phyloP scores from a whole-genome alignment of 2,797 vertebrate species.

The Rhinatrema bivittatum region DNA sequence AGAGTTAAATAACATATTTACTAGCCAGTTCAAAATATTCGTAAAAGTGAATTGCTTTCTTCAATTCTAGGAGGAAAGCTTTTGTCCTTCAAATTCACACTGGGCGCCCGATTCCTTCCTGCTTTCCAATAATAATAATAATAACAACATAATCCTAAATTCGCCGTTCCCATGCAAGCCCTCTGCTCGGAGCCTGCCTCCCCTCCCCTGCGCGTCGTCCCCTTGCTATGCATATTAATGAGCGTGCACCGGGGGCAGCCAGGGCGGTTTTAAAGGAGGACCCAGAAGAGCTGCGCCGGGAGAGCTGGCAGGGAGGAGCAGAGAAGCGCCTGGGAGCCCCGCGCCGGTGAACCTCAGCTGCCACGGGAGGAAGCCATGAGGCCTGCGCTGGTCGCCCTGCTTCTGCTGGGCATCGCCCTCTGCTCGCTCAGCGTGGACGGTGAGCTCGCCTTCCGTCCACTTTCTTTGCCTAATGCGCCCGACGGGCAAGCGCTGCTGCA shows the following conservation, averaged over 20 bases:
- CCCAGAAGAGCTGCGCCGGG: conserved; percentile 18
- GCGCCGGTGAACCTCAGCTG: too few relatives aligned
- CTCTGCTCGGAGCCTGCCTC: conserved; percentile 32
- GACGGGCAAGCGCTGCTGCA: too few relatives aligned
- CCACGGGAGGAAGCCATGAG: too few relatives aligned
- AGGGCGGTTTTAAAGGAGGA: conserved; percentile 77
- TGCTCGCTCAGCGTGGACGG: conserved; percentile 79
- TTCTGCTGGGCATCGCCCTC: conserved; percentile 77
- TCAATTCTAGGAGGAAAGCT: too few relatives aligned
- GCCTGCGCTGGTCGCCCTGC: conserved; percentile 71
- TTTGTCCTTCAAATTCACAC: too few relatives aligned
- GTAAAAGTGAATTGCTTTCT: too few relatives aligned
- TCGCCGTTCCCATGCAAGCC: too few relatives aligned
- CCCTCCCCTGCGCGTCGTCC: conserved; percentile 65
- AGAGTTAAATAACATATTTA: too few relatives aligned
- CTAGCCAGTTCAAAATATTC: too few relatives aligned
- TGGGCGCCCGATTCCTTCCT: too few relatives aligned
- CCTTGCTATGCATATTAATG: conserved; percentile 89
- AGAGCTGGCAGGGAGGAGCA: conserved; percentile 6
- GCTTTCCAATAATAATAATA: too few relatives aligned
- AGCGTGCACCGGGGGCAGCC: conserved; percentile 62
- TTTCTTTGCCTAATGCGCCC: rapidly evolving
- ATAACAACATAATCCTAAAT: too few relatives aligned
- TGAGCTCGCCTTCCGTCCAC: conserved; percentile 37
- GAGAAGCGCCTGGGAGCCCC: neutral